Base-by-base conservation (phyloP, 2,888 invertebrate genomes). In the Zele albiditarsus region DNA sequence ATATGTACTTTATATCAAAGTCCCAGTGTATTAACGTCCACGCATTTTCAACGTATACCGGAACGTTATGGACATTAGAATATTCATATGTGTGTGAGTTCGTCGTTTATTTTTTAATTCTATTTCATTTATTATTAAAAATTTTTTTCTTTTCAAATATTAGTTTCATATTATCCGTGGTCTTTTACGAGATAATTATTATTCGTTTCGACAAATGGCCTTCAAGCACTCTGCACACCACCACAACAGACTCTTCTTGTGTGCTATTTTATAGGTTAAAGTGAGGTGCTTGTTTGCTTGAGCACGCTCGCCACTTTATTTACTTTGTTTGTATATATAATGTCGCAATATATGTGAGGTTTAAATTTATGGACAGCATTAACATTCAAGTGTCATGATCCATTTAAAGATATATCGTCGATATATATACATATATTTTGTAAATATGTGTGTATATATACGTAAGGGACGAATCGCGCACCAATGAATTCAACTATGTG, bases 371-470 rank as follows among this genome's bases (percentile, higher is more conserved):
- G 75, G 77, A 75, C 77, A 74, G 71, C 72, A 74, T 73, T 66
- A 76, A 77, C 76, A 73, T 74, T 74, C 70, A 79, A 78, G 76
- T 80, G 79, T 80, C 80, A 79, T 77, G 77, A 77, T 80, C 77
- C 79, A 79, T 79, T 79, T 77, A 73, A 62, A 69, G 79, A 79
- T 78, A 78, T 49, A 63, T 31, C 23, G 46, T 49, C 62, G 62
- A 63, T 71, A 28, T 33, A 33, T 57, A 53, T 57, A 6, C 23
- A 46, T 53, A 20, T 5, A 38, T 38, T 8, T 38, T 8, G 2
- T 38, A 8, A 38, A 12, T 38, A 12, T 38, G 12, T 12, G 12
- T 38, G 8, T 23, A 20, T 20, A n/a, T 53, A 4, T 53, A 20
- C 20, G n/a, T 4, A 20, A 23, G 6, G 20, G 6, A 38, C 8